phyloP scores from a whole-genome alignment of 2,113 vertebrate genomes.

The Tapirus terrestris region DNA sequence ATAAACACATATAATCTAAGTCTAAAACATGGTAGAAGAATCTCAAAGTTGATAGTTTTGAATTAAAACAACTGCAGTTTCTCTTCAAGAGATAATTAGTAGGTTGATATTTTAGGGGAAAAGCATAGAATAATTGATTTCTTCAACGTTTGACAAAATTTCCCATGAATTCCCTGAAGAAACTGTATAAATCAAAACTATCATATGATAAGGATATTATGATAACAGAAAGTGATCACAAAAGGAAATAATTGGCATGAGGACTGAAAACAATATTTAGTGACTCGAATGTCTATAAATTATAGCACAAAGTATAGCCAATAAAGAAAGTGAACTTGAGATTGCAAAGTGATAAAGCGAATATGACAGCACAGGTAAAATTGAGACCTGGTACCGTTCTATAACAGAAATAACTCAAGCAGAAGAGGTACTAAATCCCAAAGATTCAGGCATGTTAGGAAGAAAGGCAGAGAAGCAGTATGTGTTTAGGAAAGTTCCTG shows the following conservation, averaged over 20 bases:
- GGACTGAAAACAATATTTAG: background rate
- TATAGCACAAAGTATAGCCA: background rate
- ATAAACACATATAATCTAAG: background rate
- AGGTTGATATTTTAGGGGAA: background rate
- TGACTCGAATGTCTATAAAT: background rate
- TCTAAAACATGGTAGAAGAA: background rate
- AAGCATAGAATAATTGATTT: background rate
- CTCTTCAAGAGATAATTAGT: background rate
- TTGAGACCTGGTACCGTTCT: background rate
- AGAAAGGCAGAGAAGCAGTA: background rate
- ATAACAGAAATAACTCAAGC: background rate
- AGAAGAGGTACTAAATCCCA: background rate
- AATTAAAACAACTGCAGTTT: background rate
- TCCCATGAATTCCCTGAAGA: background rate
- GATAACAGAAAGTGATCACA: background rate
- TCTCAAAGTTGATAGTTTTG: background rate
- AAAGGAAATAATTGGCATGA: background rate
- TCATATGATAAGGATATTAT: background rate
- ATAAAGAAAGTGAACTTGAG: background rate
- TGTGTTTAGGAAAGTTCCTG: background rate
- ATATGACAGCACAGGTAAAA: background rate
- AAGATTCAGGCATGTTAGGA: background rate
- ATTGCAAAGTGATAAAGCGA: background rate
- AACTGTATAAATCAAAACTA: background rate
- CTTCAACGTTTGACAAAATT: background rate